Conservation (phyloP, 2,113 vertebrate genomes). For the Lagenorhynchus albirostris region DNA sequence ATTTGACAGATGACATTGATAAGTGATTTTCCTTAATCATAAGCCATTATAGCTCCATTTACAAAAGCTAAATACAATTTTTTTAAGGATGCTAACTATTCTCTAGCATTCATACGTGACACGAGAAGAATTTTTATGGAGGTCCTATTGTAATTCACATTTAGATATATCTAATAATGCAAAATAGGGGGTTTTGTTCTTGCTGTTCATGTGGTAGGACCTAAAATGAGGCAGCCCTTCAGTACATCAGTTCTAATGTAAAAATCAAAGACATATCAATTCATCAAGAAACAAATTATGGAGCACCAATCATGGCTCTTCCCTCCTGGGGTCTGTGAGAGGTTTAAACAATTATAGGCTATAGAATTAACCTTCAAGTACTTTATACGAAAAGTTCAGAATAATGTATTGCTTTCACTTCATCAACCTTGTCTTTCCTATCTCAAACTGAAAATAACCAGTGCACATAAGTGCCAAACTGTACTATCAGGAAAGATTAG, state of each 20-base stretch:
- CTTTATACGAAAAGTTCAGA: neutral
- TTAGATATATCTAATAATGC: neutral
- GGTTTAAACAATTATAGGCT: neutral
- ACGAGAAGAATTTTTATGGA: neutral
- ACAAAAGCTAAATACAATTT: neutral
- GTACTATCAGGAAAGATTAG: neutral
- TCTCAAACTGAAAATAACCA: neutral
- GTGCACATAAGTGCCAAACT: neutral
- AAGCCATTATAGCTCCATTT: neutral
- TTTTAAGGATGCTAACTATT: slow-evolving; percentile 6
- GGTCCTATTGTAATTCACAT: neutral
- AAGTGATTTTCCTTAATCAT: neutral
- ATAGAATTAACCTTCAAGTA: neutral
- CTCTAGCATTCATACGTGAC: neutral
- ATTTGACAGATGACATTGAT: neutral
- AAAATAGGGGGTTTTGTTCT: neutral
- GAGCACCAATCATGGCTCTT: neutral
- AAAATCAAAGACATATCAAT: slow-evolving; percentile 9
- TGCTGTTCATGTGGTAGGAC: neutral
- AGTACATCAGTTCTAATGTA: neutral
- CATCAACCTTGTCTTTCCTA: neutral
- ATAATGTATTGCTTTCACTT: neutral
- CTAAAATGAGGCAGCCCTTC: neutral
- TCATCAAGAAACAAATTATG: neutral
- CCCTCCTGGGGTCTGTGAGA: neutral